A percentile compares a stretch with the other conserved stretches of the same genome.
phyloP scores from a whole-genome alignment of 1,140 invertebrate genomes.

The Hylyphantes graminicola region DNA sequence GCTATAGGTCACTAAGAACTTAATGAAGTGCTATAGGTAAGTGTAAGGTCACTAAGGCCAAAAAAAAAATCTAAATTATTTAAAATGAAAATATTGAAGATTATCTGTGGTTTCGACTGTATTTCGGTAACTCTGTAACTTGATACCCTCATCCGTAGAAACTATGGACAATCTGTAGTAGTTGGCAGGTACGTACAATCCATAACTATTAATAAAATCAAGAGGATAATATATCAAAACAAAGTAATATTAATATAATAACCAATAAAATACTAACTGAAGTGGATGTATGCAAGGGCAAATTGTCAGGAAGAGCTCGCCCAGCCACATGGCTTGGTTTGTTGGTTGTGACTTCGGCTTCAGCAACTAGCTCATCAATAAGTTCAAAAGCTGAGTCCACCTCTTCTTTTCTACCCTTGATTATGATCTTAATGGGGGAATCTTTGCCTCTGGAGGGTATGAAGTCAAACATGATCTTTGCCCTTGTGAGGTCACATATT shows the following conservation, averaged over 20 bases:
- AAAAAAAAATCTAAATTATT: no score
- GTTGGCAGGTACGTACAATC: no score
- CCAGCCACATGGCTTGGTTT: conserved; percentile 37
- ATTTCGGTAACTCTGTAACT: no score
- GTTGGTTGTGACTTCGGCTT: conserved; percentile 65
- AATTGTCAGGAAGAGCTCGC: conserved; percentile 32
- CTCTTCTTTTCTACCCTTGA: conserved; percentile 74
- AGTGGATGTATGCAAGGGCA: conserved; percentile 1
- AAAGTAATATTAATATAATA: neutral
- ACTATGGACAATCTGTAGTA: no score
- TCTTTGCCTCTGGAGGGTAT: conserved; percentile 60
- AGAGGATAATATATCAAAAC: neutral
- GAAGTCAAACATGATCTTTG: conserved; percentile 73
- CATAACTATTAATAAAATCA: no score
- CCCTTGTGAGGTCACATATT: conserved; percentile 75
- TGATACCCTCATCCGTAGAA: no score
- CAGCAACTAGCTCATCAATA: conserved; percentile 74
- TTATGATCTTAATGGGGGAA: conserved; percentile 67
- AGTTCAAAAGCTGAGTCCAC: conserved; percentile 73
- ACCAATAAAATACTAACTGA: conserved; percentile 30
- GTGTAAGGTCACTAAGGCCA: no score
- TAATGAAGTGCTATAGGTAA: no score
- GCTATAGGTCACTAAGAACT: no score
- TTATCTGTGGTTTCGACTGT: no score
- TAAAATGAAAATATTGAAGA: no score